Evolutionary conservation across 2,113 vertebrate species (phyloP), one percentile per base, ranked within the genome.

Genomic region (Arizona elegans): DNA sequence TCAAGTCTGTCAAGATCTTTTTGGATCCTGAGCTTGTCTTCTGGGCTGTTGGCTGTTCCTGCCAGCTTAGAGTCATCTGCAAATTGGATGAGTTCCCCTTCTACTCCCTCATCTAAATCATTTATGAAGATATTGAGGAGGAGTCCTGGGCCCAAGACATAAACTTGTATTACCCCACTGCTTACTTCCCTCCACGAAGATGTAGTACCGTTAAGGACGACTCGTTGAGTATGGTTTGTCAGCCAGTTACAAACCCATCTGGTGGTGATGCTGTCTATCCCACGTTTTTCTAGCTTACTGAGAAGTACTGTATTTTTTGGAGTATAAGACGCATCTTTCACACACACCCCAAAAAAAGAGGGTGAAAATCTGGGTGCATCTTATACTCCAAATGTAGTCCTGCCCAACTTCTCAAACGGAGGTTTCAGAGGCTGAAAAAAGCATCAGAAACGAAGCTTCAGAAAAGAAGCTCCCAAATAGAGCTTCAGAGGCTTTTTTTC

Each of bases 1-100:
- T n/a, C 11, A 6, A n/a, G 29, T n/a, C 29, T 5, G 26, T 6
- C 29, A 0, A n/a, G 11, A n/a, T 65, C 26, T n/a, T n/a, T 65
- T n/a, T 11, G 10, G 26, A 65, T 29, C 62, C 62, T 29, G 29
- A 65, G 29, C 3, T 65, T 12, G 11, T n/a, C 62, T 65, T 65
- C 62, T 65, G 62, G 11, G 29, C 0, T 13, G 26, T 65, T n/a
- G 62, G 62, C 62, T 65, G 13, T 3, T 65, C 11, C 29, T 65
- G 62, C 62, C 62, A 65, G 29, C 1, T 65, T 65, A 3, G 26
- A 6, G 11, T n/a, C 11, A 13, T 13, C 11, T 65, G 62, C 26
- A 65, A n/a, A 65, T 65, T 29, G 5, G 4, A n/a, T n/a, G 62
- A 13, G 4, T 65, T n/a, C 26, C 11, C 11, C 26, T 65, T 65